Conservation (phyloP, 2,797 vertebrate species). For the Heterohyrax brucei region DNA sequence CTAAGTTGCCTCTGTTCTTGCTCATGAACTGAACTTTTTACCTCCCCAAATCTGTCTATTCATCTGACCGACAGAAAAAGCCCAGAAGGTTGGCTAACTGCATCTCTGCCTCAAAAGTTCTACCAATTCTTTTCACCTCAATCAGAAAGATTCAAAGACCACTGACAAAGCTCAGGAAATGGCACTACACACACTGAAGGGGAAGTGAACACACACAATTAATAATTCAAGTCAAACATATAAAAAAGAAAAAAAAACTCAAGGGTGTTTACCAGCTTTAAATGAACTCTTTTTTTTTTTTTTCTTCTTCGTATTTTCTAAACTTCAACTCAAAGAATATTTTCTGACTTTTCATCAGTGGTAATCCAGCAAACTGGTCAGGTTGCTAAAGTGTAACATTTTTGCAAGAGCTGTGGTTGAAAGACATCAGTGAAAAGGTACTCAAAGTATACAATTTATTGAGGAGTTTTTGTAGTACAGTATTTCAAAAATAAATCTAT, state of each 20-base stretch:
- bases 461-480: slow-evolving; percentile 1
- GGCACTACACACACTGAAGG: slow-evolving; percentile 7
- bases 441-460: neutral
- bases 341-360: slow-evolving; percentile 63
- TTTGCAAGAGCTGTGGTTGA: slow-evolving; percentile 67
- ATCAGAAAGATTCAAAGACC: neutral
- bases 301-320: slow-evolving; percentile 23
- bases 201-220: neutral
- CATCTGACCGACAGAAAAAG: slow-evolving; percentile 64
- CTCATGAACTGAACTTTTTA: slow-evolving; percentile 89
- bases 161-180: slow-evolving; percentile 52
- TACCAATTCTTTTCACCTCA: slow-evolving; percentile 68
- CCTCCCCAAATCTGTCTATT: slow-evolving; percentile 76
- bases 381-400: slow-evolving; percentile 74
- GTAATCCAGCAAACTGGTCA: slow-evolving; percentile 42
- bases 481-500: slow-evolving; percentile 66
- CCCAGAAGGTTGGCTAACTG: slow-evolving; percentile 51
- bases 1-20: slow-evolving; percentile 82
- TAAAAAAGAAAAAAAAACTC: neutral
- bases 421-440: slow-evolving; percentile 51
- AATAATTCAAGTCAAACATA: slow-evolving; percentile 65
- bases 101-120: slow-evolving; percentile 55
- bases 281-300: neutral
- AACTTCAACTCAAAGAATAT: slow-evolving; percentile 67
- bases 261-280: neutral